Base-by-base conservation (phyloP, 2,888 invertebrate species). In the Diachrysia chrysitis region DNA sequence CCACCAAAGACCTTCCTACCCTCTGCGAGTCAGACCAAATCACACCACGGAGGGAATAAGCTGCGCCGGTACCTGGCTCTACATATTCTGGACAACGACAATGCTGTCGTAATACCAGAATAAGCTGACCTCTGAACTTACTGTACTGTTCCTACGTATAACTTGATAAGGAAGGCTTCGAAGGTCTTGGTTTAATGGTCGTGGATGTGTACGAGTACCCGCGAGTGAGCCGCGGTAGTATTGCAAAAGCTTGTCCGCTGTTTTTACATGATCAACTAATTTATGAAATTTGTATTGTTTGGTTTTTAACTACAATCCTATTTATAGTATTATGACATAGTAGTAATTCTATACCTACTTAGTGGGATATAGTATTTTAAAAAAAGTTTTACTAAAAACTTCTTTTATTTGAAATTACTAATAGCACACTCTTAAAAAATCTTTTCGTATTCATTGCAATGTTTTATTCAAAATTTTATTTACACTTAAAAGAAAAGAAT, bases 21-120 rank as follows among this genome's bases (percentile, higher is more conserved):
- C 84, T 83, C 67, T 69, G 62, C 58, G 5, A 23, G 10, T 63
- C 10, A 16, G 17, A 61, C 67, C 32, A 56, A 21, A 32, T 3
- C 62, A 42, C 63, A 59, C 63, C 35, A 37, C 53, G 12, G 17
- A 4, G 66, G 64, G 63, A 69, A 46, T 48, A 56, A 46, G 14
- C 51, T 23, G 58, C 63, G 60, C 35, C 59, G 32, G 29, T 32
- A 69, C 72, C 67, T 14, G 73, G 91, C 58, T 88, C 91, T 69
- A 69, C 4, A 1, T 42, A 73, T 57, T 66, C 67, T 89, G 88
- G 92, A n/a, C 78, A 68, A 23, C 29, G 70, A 81, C 85, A 82
- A 84, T 85, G 82, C 83, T 82, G 55, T 80, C 80, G 75, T 73
- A 74, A 78, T 84, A 85, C 93, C 90, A 87, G 83, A 75, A 69